Evolutionary conservation across 1,140 invertebrate species (phyloP).

Genomic region (Cryptotermes secundus): DNA sequence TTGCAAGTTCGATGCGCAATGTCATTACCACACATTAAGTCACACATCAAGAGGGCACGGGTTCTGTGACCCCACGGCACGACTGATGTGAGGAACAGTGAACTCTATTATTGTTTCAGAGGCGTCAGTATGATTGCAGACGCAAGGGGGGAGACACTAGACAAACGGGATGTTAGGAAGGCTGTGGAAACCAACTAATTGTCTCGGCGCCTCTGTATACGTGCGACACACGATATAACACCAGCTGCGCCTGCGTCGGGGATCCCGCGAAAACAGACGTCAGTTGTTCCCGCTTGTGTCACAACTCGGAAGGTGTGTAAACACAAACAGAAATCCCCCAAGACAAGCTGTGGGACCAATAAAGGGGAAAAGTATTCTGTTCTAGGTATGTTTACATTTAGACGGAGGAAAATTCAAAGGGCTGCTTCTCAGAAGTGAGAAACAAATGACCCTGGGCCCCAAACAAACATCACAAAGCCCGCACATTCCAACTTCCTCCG

Average conservation of each 20-base stretch:
- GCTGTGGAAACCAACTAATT: background rate
- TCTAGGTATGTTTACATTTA: background rate
- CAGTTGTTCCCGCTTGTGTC: constrained; percentile 3
- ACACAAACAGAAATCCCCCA: background rate
- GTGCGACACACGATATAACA: background rate
- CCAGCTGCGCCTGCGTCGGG: background rate
- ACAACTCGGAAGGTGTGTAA: background rate
- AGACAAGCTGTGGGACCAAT: background rate
- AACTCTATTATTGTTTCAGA: background rate
- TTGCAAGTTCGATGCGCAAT: too few species aligned
- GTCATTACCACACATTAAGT: too few species aligned
- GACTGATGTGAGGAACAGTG: too few species aligned
- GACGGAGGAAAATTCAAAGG: background rate
- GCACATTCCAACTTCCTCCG: too few species aligned
- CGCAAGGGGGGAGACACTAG: background rate
- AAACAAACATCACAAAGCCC: too few species aligned
- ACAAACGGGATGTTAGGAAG: constrained; percentile 1
- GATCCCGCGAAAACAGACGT: background rate
- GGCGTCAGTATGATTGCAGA: background rate
- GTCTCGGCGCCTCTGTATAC: background rate
- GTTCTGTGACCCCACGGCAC: background rate
- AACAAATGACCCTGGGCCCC: too few species aligned
- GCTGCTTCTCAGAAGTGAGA: background rate
- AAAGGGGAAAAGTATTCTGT: background rate
- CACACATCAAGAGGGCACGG: too few species aligned